Conservation (phyloP, 2,113 vertebrate species). For the Hemiprocne comata region DNA sequence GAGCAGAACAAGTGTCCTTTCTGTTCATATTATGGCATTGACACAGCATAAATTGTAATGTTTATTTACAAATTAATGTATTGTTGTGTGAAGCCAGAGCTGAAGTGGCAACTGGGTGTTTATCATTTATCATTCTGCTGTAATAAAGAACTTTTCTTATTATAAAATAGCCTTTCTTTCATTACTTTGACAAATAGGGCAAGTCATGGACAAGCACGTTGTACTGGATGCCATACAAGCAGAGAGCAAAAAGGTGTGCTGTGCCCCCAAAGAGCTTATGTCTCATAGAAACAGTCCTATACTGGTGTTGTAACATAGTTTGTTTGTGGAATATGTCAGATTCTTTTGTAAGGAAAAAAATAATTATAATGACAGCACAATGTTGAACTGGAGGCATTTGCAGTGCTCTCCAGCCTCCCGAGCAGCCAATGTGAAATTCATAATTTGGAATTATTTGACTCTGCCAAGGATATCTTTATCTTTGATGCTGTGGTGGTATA, state of each 20-base stretch:
- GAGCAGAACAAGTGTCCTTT: not conserved
- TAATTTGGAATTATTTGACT: not conserved
- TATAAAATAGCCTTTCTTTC: conserved; percentile 10
- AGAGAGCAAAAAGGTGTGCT: not conserved
- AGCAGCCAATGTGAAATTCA: not conserved
- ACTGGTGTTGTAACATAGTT: not conserved
- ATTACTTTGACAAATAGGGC: not conserved
- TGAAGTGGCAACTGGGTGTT: not conserved
- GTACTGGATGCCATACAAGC: not conserved
- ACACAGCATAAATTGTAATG: not conserved
- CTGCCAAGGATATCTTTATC: not conserved
- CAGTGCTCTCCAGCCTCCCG: not conserved
- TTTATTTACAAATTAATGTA: conserved; percentile 7
- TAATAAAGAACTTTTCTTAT: conserved; percentile 7
- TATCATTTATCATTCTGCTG: not conserved
- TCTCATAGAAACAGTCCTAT: not conserved
- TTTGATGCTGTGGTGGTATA: not conserved
- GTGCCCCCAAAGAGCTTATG: not conserved
- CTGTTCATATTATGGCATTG: not conserved
- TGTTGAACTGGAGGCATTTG: rapidly evolving
- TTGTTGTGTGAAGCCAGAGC: not conserved
- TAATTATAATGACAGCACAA: not conserved
- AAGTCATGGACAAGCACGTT: not conserved
- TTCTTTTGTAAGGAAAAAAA: not conserved
- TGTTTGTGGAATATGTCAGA: not conserved